Conservation (phyloP, 2,888 invertebrate genomes). For the Branchipolynoe longqiensis region DNA sequence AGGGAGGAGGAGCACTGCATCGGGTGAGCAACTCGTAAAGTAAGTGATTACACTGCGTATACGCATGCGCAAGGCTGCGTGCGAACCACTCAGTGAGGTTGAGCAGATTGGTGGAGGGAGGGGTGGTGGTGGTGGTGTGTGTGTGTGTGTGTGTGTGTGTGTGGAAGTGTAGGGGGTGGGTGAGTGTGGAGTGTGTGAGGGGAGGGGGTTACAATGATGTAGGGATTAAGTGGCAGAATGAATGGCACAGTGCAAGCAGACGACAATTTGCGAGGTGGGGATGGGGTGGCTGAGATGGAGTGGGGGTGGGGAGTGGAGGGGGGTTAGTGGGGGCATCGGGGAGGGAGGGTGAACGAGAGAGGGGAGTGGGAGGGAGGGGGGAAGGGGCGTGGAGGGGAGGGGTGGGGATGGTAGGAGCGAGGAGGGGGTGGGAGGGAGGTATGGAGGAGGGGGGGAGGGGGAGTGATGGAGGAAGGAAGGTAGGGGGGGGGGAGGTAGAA, state of each 20-base stretch:
- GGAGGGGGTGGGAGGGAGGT: neutral
- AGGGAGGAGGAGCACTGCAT: neutral
- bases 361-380: too few species aligned
- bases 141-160: neutral
- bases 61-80: too few species aligned
- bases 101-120: neutral
- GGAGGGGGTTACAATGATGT: neutral
- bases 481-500: neutral
- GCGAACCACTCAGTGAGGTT: too few species aligned
- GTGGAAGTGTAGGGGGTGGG: neutral
- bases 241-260: too few species aligned
- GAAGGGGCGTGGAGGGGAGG: neutral
- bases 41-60: constrained; percentile 23
- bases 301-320: too few species aligned
- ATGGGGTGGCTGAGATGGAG: too few species aligned
- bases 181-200: neutral
- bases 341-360: too few species aligned
- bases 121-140: too few species aligned
- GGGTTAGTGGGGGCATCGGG: neutral
- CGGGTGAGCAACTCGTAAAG: constrained; percentile 11
- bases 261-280: too few species aligned
- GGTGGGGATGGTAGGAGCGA: neutral
- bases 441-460: neutral
- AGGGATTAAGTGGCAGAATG: neutral
- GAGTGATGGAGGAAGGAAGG: neutral